A percentile compares a stretch with the other conserved stretches of the same genome.
These are phyloP conservation scores for Camelus bactrianus DNA, from an alignment of 2,113 vertebrate genomes.

Conservation along the genomic window DNA sequence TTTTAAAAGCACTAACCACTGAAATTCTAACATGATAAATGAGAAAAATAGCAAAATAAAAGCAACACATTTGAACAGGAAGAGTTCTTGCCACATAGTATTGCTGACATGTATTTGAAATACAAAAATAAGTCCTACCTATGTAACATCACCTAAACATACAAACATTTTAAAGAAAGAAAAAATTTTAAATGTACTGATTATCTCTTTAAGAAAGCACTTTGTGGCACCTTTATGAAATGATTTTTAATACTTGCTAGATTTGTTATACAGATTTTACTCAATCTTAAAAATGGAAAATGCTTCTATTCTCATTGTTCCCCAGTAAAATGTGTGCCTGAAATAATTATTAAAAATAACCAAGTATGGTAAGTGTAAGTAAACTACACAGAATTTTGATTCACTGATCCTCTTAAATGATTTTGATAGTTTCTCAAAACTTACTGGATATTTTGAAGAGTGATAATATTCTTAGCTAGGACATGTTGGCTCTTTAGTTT, in stretches of 20 bases:
- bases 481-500: background rate
- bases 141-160: background rate
- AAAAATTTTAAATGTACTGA: background rate
- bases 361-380: background rate
- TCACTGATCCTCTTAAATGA: background rate
- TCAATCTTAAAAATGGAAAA: background rate
- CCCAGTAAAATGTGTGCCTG: background rate
- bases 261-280: background rate
- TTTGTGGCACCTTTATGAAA: background rate
- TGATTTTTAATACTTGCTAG: background rate
- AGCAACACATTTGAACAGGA: background rate
- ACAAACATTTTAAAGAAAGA: background rate
- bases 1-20: background rate
- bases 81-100: background rate
- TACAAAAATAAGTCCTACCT: background rate
- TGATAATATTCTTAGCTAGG: background rate
- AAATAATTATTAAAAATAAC: background rate
- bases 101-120: background rate
- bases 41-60: slow-evolving; percentile 7
- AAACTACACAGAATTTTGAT: background rate
- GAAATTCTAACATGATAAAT: background rate
- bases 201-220: background rate
- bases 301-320: background rate
- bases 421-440: background rate
- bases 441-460: background rate